A percentile compares a stretch with the other conserved stretches of the same genome.
phyloP scores from a whole-genome alignment of 2,797 vertebrate genomes.

The Serranus cabrilla region DNA sequence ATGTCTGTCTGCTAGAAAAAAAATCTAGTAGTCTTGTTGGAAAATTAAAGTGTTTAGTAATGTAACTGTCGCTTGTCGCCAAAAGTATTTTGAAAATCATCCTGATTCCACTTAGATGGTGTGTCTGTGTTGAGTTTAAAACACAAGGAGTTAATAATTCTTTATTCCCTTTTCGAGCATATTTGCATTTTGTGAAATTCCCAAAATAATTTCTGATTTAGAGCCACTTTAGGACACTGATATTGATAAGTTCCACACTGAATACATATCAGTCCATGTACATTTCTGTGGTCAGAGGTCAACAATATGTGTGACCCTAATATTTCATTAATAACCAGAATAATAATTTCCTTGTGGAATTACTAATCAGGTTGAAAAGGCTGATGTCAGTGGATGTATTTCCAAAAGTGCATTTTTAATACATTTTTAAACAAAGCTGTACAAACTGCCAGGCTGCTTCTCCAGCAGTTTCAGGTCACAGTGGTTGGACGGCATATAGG shows the following conservation, averaged over 20 bases:
- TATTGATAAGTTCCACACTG: too few relatives aligned
- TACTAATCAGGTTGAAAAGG: too few relatives aligned
- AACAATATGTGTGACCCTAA: too few relatives aligned
- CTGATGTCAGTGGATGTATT: neutral
- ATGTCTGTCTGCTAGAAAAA: conserved; percentile 59
- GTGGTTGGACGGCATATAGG: neutral
- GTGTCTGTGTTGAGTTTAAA: neutral
- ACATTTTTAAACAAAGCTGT: neutral
- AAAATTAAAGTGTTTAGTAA: conserved; percentile 76
- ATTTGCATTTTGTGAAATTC: neutral
- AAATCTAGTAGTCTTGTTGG: conserved; percentile 51
- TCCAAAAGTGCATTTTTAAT: neutral
- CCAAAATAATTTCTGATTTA: neutral
- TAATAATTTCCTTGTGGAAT: too few relatives aligned
- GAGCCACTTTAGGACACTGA: neutral
- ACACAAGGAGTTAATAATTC: neutral
- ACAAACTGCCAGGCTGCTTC: neutral
- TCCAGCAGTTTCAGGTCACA: neutral
- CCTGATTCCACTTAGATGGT: neutral
- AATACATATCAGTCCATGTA: too few relatives aligned
- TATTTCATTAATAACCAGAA: too few relatives aligned
- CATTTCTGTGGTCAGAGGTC: too few relatives aligned
- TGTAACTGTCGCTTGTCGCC: conserved; percentile 11
- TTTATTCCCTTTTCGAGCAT: neutral
- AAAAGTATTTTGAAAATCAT: neutral